Base-by-base conservation (phyloP, 2,113 vertebrate species). In the Plotosus lineatus region DNA sequence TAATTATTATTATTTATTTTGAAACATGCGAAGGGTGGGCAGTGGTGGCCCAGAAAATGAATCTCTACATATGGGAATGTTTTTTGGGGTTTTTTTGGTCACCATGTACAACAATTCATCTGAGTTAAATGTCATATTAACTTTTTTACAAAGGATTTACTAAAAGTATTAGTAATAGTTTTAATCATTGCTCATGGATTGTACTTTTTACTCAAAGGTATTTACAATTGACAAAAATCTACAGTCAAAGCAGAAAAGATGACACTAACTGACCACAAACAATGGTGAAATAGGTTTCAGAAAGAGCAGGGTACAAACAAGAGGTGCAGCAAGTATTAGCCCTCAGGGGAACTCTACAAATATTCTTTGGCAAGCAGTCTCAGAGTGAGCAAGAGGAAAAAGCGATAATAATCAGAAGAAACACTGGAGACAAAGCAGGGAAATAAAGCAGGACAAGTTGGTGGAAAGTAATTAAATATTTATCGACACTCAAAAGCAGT, bases 401-500 rank as follows among this genome's bases (percentile, higher is more conserved):
- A 36, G 46, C 3, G 69, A 73, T 73, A 51, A 73, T 23, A 73
- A 73, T 73, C 69, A 73, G 48, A 73, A 73, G 69, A 71, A 31
- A 71, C 68, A 31, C 42, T 31, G 48, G 68, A 73, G 69, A 73
- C 69, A 73, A 72, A 51, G 69, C 69, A 50, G 28, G 33, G 69
- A 73, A 51, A 73, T 36, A 51, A 73, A 51, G 31, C 46, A 15
- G 38, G 44, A 33, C 69, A 72, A 72, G 42, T 51, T 11, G 69
- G 28, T 33, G 46, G 69, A 73, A 73, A 36, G 46, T 73, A 51
- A 73, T 73, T 51, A 73, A 73, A 73, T 73, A 73, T 73, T 73
- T 73, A 73, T 73, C 48, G 26, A 33, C 28, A 6, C 28, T 51
- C 69, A 51, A 36, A 73, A 73, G 69, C 46, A 51, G 69, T 51